These are phyloP conservation scores for Timandra comae DNA, from an alignment of 2,888 invertebrate species.

Conservation along the genomic window DNA sequence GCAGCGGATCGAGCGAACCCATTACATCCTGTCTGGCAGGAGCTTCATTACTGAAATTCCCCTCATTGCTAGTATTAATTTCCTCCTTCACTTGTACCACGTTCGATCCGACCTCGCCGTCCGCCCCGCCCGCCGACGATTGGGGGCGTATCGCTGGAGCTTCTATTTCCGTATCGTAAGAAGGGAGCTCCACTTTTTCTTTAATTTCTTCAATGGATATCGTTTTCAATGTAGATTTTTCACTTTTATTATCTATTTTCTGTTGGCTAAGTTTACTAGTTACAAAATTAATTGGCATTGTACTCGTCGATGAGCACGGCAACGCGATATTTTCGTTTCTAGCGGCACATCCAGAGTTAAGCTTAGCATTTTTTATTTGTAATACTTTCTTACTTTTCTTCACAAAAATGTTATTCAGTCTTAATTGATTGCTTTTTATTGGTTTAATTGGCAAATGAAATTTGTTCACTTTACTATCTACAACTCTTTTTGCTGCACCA, in stretches of 20 bases:
- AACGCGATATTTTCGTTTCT: slow-evolving; percentile 28
- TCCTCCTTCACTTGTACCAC: slow-evolving; percentile 59
- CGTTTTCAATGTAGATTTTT: slow-evolving; percentile 35
- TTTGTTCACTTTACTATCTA: slow-evolving; percentile 34
- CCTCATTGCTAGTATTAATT: slow-evolving; percentile 54
- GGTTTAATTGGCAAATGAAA: slow-evolving; percentile 33
- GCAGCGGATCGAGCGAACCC: slow-evolving; percentile 47
- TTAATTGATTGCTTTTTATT: slow-evolving; percentile 41
- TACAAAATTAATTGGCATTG: slow-evolving; percentile 48
- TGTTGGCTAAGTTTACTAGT: slow-evolving; percentile 47
- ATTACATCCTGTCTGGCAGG: slow-evolving; percentile 19
- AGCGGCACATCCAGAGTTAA: slow-evolving; percentile 18
- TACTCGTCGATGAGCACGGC: slow-evolving; percentile 46
- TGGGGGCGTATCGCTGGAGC: slow-evolving; percentile 5
- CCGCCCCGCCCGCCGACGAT: slow-evolving; percentile 11
- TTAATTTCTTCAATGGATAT: slow-evolving; percentile 52
- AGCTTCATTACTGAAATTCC: slow-evolving; percentile 39
- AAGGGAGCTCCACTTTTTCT: slow-evolving; percentile 29
- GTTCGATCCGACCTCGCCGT: slow-evolving; percentile 20
- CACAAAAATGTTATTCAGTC: slow-evolving; percentile 61
- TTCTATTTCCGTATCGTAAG: slow-evolving; percentile 27
- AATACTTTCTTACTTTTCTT: slow-evolving; percentile 66
- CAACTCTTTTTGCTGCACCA: slow-evolving; percentile 24
- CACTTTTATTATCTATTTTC: slow-evolving; percentile 5
- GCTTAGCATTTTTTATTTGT: slow-evolving; percentile 61